Percentiles rank a stretch among this genome's conserved stretches.
phyloP scores from a whole-genome alignment of 2,888 invertebrate species.

The Harpalus rubripes region DNA sequence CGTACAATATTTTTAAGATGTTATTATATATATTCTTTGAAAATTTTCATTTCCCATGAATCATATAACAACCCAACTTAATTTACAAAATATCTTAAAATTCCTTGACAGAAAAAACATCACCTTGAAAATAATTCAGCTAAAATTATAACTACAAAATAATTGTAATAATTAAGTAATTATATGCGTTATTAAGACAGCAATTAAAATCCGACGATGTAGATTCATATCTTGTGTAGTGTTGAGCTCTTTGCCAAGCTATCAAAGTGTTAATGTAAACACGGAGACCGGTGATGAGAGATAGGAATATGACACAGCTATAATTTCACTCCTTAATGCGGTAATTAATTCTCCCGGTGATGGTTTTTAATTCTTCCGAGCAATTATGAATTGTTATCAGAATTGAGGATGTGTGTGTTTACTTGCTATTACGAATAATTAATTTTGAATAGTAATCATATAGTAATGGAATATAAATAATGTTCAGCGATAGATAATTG shows the following conservation, averaged over 20 bases:
- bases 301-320: slow-evolving; percentile 51
- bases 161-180: slow-evolving; percentile 51
- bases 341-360: slow-evolving; percentile 37
- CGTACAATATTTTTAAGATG: too few relatives aligned
- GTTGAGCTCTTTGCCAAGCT: slow-evolving; percentile 19
- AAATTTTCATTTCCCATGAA: too few relatives aligned
- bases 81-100: slow-evolving; percentile 19
- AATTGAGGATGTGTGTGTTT: slow-evolving; percentile 21
- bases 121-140: slow-evolving; percentile 38
- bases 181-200: slow-evolving; percentile 52
- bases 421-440: slow-evolving; percentile 4
- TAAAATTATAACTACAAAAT: slow-evolving; percentile 54
- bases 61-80: slow-evolving; percentile 9
- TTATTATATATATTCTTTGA: too few relatives aligned
- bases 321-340: slow-evolving; percentile 37
- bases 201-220: slow-evolving; percentile 37
- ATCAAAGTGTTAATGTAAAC: slow-evolving; percentile 36
- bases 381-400: slow-evolving; percentile 37
- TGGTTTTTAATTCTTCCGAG: slow-evolving; percentile 38
- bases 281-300: slow-evolving; percentile 25
- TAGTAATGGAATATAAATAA: neutral
- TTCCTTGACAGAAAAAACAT: slow-evolving; percentile 19
- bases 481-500: slow-evolving; percentile 26
- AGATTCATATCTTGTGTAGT: slow-evolving; percentile 19
- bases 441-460: slow-evolving; percentile 7